Base-by-base conservation (phyloP, 2,888 invertebrate species). In the Eristalinus aeneus region DNA sequence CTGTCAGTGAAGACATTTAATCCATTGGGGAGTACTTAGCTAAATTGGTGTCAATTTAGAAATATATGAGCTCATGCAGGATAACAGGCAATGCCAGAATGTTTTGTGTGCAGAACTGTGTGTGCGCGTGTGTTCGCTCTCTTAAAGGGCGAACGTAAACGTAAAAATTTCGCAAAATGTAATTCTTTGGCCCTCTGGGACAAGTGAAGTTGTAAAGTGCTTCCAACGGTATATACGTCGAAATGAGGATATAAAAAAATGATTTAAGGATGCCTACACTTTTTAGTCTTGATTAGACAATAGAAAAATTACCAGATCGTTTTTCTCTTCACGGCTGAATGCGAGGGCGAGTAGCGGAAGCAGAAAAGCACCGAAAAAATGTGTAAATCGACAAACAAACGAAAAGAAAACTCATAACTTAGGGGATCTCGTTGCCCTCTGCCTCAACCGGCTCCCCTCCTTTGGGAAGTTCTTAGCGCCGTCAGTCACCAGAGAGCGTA, bases 21-120 rank as follows among this genome's bases (percentile, higher is more conserved):
- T 82, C 74, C 86, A 82, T 81, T 69, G 81, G 86, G 86, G 86
- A 74, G 77, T 86, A 77, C 86, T 86, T 78, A 86, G 32, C 81
- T 86, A 86, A 86, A 86, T 86, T 86, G 86, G 74, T 82, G 74
- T 82, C 86, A 86, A 86, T 82, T 86, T 86, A 82, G 77, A 86
- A 86, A 82, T 81, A 82, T 82, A 74, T 82, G 73, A 80, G 72
- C 65, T 69, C 67, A 58, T 60, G 54, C 61, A 34, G 27, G 34
- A 64, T 78, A 72, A 60, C 72, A 67, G 53, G 20, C 71, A 60
- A 27, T 23, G 32, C n/a, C 64, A 27, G 34, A 54, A 54, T 31
- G 61, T 34, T 60, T 61, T 56, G 58, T 60, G 32, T 58, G 27
- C 27, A 5, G 5, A 27, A 27, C 2, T 27, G 27, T 27, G 27